Evolutionary conservation across 1,140 invertebrate genomes (phyloP), one percentile per base, ranked within the genome.

Genomic region (Dreissena rostriformis): DNA sequence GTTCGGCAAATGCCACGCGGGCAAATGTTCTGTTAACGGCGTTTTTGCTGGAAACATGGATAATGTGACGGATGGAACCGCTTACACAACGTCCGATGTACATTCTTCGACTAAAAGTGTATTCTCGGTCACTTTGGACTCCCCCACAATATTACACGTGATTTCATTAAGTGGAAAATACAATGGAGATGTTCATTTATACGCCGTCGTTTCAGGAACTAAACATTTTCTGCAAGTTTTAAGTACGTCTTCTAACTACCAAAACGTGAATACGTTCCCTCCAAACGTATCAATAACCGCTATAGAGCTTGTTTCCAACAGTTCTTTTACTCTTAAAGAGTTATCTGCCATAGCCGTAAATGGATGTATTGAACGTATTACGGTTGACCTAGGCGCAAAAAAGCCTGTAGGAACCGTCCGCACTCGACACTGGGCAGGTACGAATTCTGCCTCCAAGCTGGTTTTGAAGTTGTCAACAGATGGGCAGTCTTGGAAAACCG

Each of bases 361-460:
- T 5, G 85, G 86, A 0, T 90, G 88, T 61, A 49, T 57, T 11
- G 88, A 88, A 55, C 52, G 68, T n/a, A 26, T 88, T 4, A 84
- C 65, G 17, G 79, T 89, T 17, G 87, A 90, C 70, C 28, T 90
- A n/a, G 87, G 86, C 10, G n/a, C 53, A 0, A 19, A 28, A 11
- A 61, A 70, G 24, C 28, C 57, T n/a, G 76, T 90, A 22, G 83
- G 85, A 8, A 63, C 71, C 12, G 61, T 90, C 14, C 74, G 88
- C 22, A 86, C 87, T 11, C 85, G 88, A 0, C 88, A 89, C 65
- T 90, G 89, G 88, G 84, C 88, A 15, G 89, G 89, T 29, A 65
- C 73, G 14, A 72, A 85, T 17, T 61, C 84, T n/a, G 79, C 87
- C 0, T 57, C 67, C 57, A 52, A 52, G 26, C 74, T 86, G 26